Base-by-base conservation (phyloP, 2,113 vertebrate genomes). In the Odocoileus hemionus region DNA sequence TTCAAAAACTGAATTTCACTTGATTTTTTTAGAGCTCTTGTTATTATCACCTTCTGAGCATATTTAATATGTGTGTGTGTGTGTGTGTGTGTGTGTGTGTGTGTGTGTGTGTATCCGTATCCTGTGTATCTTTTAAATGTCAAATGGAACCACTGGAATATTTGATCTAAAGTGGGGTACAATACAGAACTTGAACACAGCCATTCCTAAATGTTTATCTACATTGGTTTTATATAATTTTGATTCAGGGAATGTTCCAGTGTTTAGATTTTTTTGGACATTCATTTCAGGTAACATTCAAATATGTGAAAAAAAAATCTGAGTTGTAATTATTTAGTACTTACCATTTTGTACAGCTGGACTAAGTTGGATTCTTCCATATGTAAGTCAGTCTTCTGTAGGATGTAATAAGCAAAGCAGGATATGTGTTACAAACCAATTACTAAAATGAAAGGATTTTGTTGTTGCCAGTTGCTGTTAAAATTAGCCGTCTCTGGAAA, bases 401-500 rank as follows among this genome's bases (percentile, higher is more conserved):
- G 21, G 94, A 25, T 39, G 28, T 97, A 97, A 98, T 95, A 94
- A 97, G 76, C 83, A 97, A 97, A 96, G 83, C 88, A 97, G 93
- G 86, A 91, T 98, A 90, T 86, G 47, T 97, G 90, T 97, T 98
- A 80, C 1, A 88, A 97, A 96, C 95, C 96, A 98, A 76, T 98
- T 98, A 94, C 97, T 97, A 92, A 98, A 97, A 94, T 97, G 96
- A 98, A 98, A 95, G 78, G 26, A 25, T 36, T 54, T 98, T 98
- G 97, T 90, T 50, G 43, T 97, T 95, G 60, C 67, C 98, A 64
- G 89, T 95, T 96, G 39, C 23, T 78, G 74, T 98, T 92, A 97
- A 97, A 97, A 89, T 93, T 95, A 89, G 93, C 92, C 95, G 3
- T 98, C 98, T 98, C 98, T 98, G 96, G 95, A 98, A 99, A 98